A percentile compares a stretch with the other conserved stretches of the same genome.
Conservation (phyloP, 2,888 invertebrate genomes). For the Apoderus coryli region DNA sequence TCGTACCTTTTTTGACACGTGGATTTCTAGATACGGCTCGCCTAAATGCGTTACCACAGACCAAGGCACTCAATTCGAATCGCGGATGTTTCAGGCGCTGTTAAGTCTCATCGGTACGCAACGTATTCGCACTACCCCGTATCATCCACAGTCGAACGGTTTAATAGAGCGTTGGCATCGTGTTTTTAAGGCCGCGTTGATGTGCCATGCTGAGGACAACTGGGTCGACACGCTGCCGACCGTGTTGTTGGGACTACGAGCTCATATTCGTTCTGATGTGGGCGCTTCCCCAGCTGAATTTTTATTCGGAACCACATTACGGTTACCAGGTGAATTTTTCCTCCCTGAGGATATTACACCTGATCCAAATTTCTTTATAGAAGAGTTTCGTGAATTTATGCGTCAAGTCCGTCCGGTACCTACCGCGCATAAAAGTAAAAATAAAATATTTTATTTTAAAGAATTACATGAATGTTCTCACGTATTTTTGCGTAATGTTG, state of each 20-base stretch:
- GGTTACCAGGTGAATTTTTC: conserved; percentile 3
- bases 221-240: conserved; percentile 1
- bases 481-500: background rate
- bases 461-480: conserved; percentile 1
- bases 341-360: conserved; percentile 2
- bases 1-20: conserved; percentile 17
- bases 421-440: conserved; percentile 3
- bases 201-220: conserved; percentile 1
- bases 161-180: no score
- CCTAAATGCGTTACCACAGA: conserved; percentile 24
- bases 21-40: conserved; percentile 24
- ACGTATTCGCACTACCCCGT: no score
- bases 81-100: no score
- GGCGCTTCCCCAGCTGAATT: conserved; percentile 1
- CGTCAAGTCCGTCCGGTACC: conserved; percentile 1
- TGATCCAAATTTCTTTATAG: conserved; percentile 1
- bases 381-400: conserved; percentile 1
- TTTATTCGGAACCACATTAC: conserved; percentile 1
- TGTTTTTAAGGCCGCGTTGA: background rate
- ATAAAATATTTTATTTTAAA: no score
- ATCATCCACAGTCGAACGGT: no score
- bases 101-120: no score
- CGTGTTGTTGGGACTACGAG: conserved; percentile 1
- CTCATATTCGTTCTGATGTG: conserved; percentile 1
- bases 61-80: conserved; percentile 15